Evolutionary conservation across 2,113 vertebrate genomes (phyloP), one percentile per base, ranked within the genome.

Genomic region (Herpetotheres cachinnans): DNA sequence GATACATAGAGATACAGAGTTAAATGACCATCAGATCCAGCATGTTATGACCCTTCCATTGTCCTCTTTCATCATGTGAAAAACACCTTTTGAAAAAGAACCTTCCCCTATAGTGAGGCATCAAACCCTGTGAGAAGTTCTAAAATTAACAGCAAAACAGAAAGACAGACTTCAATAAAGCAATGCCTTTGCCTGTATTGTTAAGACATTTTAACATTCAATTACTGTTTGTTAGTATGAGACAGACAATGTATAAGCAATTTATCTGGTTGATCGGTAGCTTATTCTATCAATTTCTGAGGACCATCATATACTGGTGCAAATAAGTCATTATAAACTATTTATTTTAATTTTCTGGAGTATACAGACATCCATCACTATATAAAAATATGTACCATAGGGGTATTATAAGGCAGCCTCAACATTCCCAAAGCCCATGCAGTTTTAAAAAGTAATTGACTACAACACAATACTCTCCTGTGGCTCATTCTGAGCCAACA

Each of bases 401-500:
- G 10, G 1, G 2, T 52, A 55, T 50, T 32, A 36, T 4, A 73
- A 81, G 59, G 29, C 59, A 83, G 34, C 11, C 27, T 20, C 38
- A 61, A 26, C 10, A 5, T 0, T 10, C 20, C 29, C 42, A 18
- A 77, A 66, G 42, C 21, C 15, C 16, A 36, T 0, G 0, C 1
- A 44, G 54, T 19, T 88, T 86, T 70, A 3, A n/a, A 14, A 82
- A 77, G 62, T 9, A 69, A 82, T 11, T 25, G 46, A 80, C 83
- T 54, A 81, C 25, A 72, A 73, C 44, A 38, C 0, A 0, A 27
- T 7, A 22, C 10, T 32, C 59, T 71, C 63, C 71, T 22, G 62
- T 12, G 58, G 42, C 71, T 92, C 76, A 18, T 30, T 18, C 27
- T 1, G 14, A 85, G 18, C 49, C 30, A 47, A 10, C 29, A 55